A percentile compares a stretch with the other conserved stretches of the same genome.
These are phyloP conservation scores for Meloe dianella DNA, from an alignment of 2,888 invertebrate genomes.

Conservation along the genomic window DNA sequence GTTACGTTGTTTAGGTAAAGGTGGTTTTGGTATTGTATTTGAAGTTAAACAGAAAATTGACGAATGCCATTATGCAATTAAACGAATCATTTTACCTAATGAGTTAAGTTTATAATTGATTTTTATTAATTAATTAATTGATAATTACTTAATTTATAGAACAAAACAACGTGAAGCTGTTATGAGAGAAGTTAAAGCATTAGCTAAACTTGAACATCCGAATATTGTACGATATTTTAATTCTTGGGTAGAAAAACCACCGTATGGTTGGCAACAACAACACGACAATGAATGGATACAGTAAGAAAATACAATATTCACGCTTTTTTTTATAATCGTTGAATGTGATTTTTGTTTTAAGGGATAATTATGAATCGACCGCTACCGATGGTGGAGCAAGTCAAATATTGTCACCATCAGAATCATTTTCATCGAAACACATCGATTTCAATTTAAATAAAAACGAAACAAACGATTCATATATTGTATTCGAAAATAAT, in stretches of 20 bases:
- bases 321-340: not conserved
- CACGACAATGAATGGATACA: conserved; percentile 70
- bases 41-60: conserved; percentile 94
- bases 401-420: conserved; percentile 41
- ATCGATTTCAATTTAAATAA: not conserved
- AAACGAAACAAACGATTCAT: conserved; percentile 29
- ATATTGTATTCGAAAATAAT: conserved; percentile 29
- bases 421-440: conserved; percentile 1
- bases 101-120: conserved; percentile 60
- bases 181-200: conserved; percentile 90
- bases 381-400: conserved; percentile 33
- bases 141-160: conserved; percentile 58
- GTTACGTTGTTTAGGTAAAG: conserved; percentile 80
- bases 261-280: conserved; percentile 83
- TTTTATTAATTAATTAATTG: not conserved
- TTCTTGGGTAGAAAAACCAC: conserved; percentile 95
- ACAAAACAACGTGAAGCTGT: conserved; percentile 84
- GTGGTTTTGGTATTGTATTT: conserved; percentile 97
- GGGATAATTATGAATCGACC: not conserved
- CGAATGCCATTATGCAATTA: conserved; percentile 93
- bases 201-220: conserved; percentile 93
- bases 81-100: conserved; percentile 86
- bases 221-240: conserved; percentile 96
- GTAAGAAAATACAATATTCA: conserved; percentile 32
- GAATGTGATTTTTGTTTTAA: not conserved